Percentiles rank a stretch among this genome's conserved stretches.
phyloP scores from a whole-genome alignment of 2,888 invertebrate genomes.

The Ditylenchus weischeri region DNA sequence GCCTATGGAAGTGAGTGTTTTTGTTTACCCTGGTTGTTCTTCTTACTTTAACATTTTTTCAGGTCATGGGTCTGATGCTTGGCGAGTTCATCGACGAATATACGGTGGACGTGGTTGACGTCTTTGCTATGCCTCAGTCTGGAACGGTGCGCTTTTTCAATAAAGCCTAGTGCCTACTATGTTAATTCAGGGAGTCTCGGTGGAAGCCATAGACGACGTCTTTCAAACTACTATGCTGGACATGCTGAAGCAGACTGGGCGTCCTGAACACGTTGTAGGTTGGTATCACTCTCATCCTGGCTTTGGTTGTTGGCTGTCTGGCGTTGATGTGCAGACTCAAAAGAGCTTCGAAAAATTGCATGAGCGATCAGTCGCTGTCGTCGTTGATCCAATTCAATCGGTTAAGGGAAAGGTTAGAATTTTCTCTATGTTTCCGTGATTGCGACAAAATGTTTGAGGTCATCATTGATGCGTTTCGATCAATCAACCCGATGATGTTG shows the following conservation, averaged over 20 bases:
- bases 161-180: neutral
- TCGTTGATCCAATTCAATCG: conserved; percentile 97
- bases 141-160: conserved; percentile 68
- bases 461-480: conserved; percentile 97
- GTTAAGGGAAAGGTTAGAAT: conserved; percentile 77
- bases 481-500: conserved; percentile 97
- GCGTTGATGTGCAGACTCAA: conserved; percentile 96
- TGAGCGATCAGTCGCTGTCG: conserved; percentile 96
- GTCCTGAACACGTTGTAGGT: conserved; percentile 98
- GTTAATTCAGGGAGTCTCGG: conserved; percentile 79
- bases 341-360: conserved; percentile 97
- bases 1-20: conserved; percentile 49
- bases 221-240: conserved; percentile 98
- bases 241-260: conserved; percentile 94
- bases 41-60: conserved; percentile 8
- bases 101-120: conserved; percentile 96
- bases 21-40: neutral
- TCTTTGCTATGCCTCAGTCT: conserved; percentile 99
- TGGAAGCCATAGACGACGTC: conserved; percentile 99
- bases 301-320: conserved; percentile 96
- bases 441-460: conserved; percentile 68
- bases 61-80: conserved; percentile 88
- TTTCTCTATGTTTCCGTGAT: neutral
- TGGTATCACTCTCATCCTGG: conserved; percentile 97
- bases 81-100: conserved; percentile 99